These are phyloP conservation scores for Zonotrichia leucophrys DNA, from an alignment of 2,113 vertebrate genomes.

Conservation along the genomic window DNA sequence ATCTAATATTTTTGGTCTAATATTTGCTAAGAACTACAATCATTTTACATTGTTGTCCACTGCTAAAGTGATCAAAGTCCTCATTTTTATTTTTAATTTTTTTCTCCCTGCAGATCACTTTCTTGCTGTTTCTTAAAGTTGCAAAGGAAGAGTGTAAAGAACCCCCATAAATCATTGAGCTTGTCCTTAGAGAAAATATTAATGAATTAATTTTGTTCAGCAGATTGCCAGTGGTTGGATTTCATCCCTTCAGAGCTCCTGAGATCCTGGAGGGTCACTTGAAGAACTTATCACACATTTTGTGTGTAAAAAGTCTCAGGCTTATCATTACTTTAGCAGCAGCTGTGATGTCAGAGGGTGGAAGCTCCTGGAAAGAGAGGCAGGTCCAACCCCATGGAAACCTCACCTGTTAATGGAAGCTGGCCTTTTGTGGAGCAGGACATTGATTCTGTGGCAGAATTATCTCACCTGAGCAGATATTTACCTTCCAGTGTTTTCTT, in stretches of 20 bases:
- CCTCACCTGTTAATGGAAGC: background rate
- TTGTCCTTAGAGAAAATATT: background rate
- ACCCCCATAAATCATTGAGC: background rate
- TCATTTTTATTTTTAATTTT: background rate
- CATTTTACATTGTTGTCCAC: background rate
- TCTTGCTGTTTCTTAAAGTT: background rate
- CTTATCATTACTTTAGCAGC: constrained; percentile 53
- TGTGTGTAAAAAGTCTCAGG: constrained; percentile 40
- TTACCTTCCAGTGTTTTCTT: background rate
- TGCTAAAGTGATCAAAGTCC: background rate
- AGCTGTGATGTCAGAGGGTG: constrained; percentile 46
- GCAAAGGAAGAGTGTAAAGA: background rate
- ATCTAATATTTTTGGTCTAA: background rate
- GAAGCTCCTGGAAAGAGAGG: constrained; percentile 36
- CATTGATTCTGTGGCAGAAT: background rate
- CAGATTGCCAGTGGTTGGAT: constrained; percentile 47
- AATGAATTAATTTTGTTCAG: background rate
- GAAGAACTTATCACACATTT: constrained; percentile 45
- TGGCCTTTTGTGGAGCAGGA: background rate
- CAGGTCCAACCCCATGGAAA: background rate
- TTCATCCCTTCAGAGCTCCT: constrained; percentile 60
- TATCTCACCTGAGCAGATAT: background rate
- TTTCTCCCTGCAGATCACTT: background rate
- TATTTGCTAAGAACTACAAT: background rate
- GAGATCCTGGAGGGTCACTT: constrained; percentile 58